Conservation (phyloP, 2,888 invertebrate genomes). For the Teleogryllus oceanicus region DNA sequence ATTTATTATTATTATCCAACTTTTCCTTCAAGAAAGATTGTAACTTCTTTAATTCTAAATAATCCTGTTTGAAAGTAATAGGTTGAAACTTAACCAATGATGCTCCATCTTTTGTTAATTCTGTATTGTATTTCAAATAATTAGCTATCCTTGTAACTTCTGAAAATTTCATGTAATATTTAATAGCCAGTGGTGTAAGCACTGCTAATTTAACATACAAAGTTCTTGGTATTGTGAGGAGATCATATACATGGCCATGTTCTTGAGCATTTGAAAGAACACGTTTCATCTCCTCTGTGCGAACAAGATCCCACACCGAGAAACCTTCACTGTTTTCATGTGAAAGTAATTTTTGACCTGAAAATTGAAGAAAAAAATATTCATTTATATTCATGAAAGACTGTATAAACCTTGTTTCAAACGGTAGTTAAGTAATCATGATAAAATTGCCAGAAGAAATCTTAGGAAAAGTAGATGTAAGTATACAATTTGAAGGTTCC, state of each 20-base stretch:
- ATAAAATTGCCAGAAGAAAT: too few species aligned
- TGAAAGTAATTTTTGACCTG: slow-evolving; percentile 6
- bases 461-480: too few species aligned
- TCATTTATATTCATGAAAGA: too few species aligned
- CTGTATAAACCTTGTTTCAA: too few species aligned
- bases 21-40: background rate
- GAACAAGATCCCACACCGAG: background rate
- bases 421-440: too few species aligned
- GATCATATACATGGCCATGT: background rate
- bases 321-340: background rate
- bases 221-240: background rate
- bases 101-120: background rate
- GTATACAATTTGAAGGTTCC: too few species aligned
- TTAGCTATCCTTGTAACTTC: background rate
- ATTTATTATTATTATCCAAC: background rate
- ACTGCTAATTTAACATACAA: background rate
- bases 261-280: background rate
- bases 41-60: background rate
- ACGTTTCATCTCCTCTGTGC: background rate
- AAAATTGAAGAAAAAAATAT: background rate
- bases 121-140: background rate
- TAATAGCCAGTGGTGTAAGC: background rate
- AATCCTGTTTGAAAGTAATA: background rate
- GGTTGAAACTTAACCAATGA: background rate
- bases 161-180: background rate